Evolutionary conservation across 2,797 vertebrate genomes (phyloP), one percentile per base, ranked within the genome.

Genomic region (Parauchenoglanis ngamensis): DNA sequence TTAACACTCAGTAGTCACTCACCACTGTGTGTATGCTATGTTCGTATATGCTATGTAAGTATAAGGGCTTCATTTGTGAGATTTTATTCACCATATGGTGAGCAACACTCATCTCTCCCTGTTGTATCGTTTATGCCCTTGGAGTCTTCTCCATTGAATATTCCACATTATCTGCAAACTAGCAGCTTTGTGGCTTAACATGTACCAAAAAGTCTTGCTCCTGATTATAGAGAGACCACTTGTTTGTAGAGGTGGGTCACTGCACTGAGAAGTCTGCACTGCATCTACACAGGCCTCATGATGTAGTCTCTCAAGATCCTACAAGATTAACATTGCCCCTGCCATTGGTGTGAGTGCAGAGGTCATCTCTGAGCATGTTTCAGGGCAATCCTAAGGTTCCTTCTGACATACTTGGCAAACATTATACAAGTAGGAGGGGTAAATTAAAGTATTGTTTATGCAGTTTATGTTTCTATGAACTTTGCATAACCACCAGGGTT

Each of bases 21-120:
- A 28, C 61, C 2, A 2, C 59, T 82, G 11, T 35, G 17, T 56
- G 13, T 70, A 35, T 70, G 6, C 49, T 25, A 56, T 25, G 65
- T 70, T 54, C 19, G 70, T 70, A 46, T 83, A 31, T 31, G 31
- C 31, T 31, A 31, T 31, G 31, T 31, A 31, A 31, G 31, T 31
- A 23, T 13, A 70, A 83, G 19, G 28, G 1, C 31, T 83, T 54
- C 2, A 2, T 70, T n/a, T 54, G 49, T 35, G 19, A 56, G 28
- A 70, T 70, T 84, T 84, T 72, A 40, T 35, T 72, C 82, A 70
- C 63, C 65, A 68, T 68, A 54, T 68, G 4, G n/a, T 54, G 44
- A 83, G 46, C 5, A 12, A 21, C 19, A 57, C 6, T 72, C 52
- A 57, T 57, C 28, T 84, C 63, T 84, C 52, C 10, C 12, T 40